Conservation (phyloP, 2,797 vertebrate genomes). For the Trichosurus vulpecula region DNA sequence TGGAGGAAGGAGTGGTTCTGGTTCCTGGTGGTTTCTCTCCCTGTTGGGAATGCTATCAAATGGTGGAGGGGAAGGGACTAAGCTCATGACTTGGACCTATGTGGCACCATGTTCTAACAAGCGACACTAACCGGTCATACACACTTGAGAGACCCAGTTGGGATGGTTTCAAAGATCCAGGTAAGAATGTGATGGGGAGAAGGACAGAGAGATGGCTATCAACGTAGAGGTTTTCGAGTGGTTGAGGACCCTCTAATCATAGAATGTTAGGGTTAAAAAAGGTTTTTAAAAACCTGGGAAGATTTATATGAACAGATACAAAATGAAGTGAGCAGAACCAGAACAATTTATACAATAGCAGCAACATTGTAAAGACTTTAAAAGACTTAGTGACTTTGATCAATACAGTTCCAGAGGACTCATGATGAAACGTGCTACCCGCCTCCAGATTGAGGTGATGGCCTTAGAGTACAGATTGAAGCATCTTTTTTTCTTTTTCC, state of each 20-base stretch:
- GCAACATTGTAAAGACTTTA: background rate
- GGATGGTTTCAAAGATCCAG: background rate
- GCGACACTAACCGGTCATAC: background rate
- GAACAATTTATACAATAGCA: background rate
- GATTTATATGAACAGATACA: background rate
- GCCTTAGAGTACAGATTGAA: background rate
- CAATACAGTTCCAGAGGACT: background rate
- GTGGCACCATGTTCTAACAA: background rate
- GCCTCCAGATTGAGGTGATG: background rate
- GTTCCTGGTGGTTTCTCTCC: background rate
- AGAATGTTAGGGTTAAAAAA: background rate
- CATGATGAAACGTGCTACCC: background rate
- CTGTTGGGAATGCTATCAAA: background rate
- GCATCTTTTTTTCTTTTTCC: background rate
- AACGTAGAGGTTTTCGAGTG: background rate
- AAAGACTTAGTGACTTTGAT: background rate
- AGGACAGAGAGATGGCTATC: background rate
- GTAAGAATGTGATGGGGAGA: background rate
- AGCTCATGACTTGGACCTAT: background rate
- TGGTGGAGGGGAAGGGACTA: background rate
- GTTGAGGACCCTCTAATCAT: background rate
- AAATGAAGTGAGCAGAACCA: too few species aligned
- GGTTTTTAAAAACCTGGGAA: background rate
- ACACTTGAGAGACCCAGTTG: background rate
- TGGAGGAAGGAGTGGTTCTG: background rate